Base-by-base conservation (phyloP, 2,888 invertebrate genomes). In the Hybos culiciformis region DNA sequence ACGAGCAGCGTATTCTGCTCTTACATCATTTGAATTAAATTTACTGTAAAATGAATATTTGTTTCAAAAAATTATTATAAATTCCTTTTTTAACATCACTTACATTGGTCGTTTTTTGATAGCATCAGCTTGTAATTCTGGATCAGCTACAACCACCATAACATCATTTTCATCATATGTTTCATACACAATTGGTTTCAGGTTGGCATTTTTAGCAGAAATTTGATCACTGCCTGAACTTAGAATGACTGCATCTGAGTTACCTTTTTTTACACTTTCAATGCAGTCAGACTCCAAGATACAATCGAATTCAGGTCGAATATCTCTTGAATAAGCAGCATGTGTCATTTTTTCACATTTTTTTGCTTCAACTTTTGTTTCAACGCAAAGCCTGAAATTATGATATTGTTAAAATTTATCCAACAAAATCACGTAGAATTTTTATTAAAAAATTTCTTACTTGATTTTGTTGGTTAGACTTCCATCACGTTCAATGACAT, bases 261-360 rank as follows among this genome's bases (percentile, higher is more conserved):
- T 55, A 29, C 42, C 45, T 19, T 52, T 53, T 31, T 54, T 48
- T 15, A 66, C 52, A 5, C 59, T 55, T 41, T 56, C 50, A 20
- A 61, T 47, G 32, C 66, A 67, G 36, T 75, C 73, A 37, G 76
- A 71, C 20, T 72, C 72, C 48, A 72, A 69, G 2, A 81, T 68
- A 57, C 92, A 93, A 56, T 83, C 80, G 38, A 91, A 71, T 50
- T 78, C 75, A 0, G 92, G 92, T 6, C 86, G 71, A 33, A 85
- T 78, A 55, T 85, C 80, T 43, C 86, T 71, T 3, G 85, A 81
- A 61, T 78, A 82, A 1, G 86, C 80, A 23, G 81, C 80, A 46
- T 72, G 72, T 1, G 75, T 71, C 56, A 90, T 72, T 1, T 74
- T 73, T 12, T 73, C 67, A 56, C 92, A 92, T 60, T 92, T 92